These are phyloP conservation scores for Polyommatus icarus DNA, from an alignment of 2,888 invertebrate species.

Conservation along the genomic window DNA sequence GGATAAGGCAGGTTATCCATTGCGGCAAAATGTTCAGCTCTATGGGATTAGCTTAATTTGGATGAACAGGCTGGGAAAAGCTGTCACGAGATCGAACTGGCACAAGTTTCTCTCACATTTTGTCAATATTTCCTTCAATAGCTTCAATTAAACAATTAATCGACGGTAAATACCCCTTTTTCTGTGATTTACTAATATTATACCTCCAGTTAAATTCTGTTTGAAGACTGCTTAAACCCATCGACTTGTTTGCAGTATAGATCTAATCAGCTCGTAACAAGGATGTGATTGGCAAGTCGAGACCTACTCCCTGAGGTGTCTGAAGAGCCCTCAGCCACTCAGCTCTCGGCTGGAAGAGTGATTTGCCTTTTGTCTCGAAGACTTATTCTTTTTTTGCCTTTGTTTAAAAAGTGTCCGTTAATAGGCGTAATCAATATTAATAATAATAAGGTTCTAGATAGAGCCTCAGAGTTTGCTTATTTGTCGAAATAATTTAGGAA, in stretches of 20 bases:
- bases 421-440: no score
- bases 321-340: conserved; percentile 2
- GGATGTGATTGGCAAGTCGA: conserved; percentile 2
- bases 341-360: neutral
- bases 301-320: conserved; percentile 20
- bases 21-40: no score
- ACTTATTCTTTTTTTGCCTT: neutral
- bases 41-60: no score
- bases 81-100: no score
- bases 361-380: neutral
- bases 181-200: neutral
- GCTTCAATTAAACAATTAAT: neutral
- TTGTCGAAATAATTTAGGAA: no score
- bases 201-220: neutral
- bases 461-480: no score
- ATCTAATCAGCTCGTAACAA: neutral
- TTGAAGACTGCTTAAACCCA: neutral
- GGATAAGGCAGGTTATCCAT: no score
- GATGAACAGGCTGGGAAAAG: no score
- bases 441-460: no score
- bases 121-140: no score
- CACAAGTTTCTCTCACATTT: no score
- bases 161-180: neutral
- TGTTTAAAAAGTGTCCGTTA: neutral
- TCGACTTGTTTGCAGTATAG: neutral